phyloP scores from a whole-genome alignment of 2,888 invertebrate genomes.

The Neuroscelio doddi region DNA sequence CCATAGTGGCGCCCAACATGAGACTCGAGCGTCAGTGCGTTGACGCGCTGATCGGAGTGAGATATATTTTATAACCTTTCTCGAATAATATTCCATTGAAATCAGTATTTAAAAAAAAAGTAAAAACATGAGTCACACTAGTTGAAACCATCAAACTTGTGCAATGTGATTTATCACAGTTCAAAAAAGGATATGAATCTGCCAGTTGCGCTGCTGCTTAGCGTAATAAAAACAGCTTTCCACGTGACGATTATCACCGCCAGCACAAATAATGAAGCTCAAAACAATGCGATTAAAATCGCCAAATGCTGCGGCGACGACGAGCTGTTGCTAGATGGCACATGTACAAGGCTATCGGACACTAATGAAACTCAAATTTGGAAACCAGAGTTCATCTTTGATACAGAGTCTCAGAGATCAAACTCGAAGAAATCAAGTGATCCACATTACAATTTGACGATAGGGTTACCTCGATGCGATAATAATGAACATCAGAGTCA shows the following conservation, averaged over 20 bases:
- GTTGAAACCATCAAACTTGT: background rate
- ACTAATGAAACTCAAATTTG: conserved; percentile 61
- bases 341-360: conserved; percentile 78
- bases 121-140: background rate
- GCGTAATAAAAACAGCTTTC: conserved; percentile 1
- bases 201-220: conserved; percentile 21
- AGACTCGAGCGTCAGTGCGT: too few relatives aligned
- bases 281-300: conserved; percentile 74
- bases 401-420: conserved; percentile 21
- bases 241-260: conserved; percentile 12
- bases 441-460: conserved; percentile 58
- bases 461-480: conserved; percentile 62
- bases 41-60: too few relatives aligned
- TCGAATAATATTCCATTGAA: too few relatives aligned
- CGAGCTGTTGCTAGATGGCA: conserved; percentile 80
- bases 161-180: background rate
- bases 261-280: conserved; percentile 25
- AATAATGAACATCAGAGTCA: conserved; percentile 64
- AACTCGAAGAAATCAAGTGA: conserved; percentile 21
- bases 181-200: conserved; percentile 14
- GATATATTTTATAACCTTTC: too few relatives aligned
- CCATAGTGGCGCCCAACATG: too few relatives aligned
- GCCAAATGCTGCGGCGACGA: conserved; percentile 86
- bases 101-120: too few relatives aligned
- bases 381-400: conserved; percentile 60